A percentile compares a stretch with the other conserved stretches of the same genome.
phyloP scores from a whole-genome alignment of 1,140 invertebrate species.

The Archivesica marissinica region DNA sequence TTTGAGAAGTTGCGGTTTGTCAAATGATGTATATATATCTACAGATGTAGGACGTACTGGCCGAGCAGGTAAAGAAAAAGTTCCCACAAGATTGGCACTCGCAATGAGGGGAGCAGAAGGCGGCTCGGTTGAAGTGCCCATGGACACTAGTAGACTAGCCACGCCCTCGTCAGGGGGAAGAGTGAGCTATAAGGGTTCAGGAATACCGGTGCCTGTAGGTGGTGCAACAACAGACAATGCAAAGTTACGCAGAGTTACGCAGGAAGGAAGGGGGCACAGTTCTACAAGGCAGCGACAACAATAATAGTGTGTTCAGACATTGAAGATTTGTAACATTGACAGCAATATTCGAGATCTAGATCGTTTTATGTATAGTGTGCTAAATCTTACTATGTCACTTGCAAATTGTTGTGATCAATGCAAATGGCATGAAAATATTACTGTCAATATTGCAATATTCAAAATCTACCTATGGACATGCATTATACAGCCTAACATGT shows the following conservation, averaged over 20 bases:
- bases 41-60: constrained; percentile 76
- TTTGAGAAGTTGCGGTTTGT: too few species aligned
- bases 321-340: too few species aligned
- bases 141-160: constrained; percentile 77
- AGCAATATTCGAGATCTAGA: too few species aligned
- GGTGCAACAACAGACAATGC: constrained; percentile 76
- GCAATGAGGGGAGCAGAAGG: constrained; percentile 75
- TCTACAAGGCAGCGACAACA: constrained; percentile 44
- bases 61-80: constrained; percentile 75
- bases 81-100: constrained; percentile 77
- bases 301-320: constrained; percentile 1
- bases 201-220: constrained; percentile 77
- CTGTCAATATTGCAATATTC: too few species aligned
- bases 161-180: constrained; percentile 81
- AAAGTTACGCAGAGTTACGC: constrained; percentile 76
- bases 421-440: too few species aligned
- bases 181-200: constrained; percentile 79
- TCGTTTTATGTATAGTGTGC: too few species aligned
- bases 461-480: too few species aligned
- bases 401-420: too few species aligned
- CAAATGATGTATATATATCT: too few species aligned
- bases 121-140: constrained; percentile 59
- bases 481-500: too few species aligned
- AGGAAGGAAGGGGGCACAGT: constrained; percentile 67
- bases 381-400: too few species aligned